phyloP scores from a whole-genome alignment of 1,140 invertebrate genomes.

The Drosophila arizonae region DNA sequence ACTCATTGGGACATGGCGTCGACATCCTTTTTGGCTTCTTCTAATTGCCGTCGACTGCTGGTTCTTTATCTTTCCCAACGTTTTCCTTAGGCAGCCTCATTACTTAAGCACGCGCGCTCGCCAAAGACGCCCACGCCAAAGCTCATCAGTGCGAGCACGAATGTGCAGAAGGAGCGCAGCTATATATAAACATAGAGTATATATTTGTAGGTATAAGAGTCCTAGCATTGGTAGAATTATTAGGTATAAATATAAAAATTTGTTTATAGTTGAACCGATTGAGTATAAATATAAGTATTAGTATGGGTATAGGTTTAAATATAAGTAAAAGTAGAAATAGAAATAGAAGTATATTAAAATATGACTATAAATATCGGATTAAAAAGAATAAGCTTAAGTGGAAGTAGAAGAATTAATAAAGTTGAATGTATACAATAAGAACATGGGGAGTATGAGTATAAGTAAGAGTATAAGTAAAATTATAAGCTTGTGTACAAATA shows the following conservation, averaged over 20 bases:
- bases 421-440: too few relatives aligned
- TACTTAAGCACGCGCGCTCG: slow-evolving; percentile 71
- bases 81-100: slow-evolving; percentile 51
- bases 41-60: slow-evolving; percentile 71
- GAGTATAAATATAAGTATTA: not conserved
- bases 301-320: too few relatives aligned
- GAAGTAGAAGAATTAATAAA: too few relatives aligned
- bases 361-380: too few relatives aligned
- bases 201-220: too few relatives aligned
- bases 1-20: slow-evolving; percentile 49
- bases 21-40: slow-evolving; percentile 47
- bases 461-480: too few relatives aligned
- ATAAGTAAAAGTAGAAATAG: too few relatives aligned
- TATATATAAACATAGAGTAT: not conserved
- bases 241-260: not conserved
- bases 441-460: too few relatives aligned
- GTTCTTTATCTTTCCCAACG: slow-evolving; percentile 12
- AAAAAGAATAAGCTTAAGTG: too few relatives aligned
- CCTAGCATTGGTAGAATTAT: too few relatives aligned
- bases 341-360: too few relatives aligned
- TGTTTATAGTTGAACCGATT: not conserved
- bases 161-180: not conserved
- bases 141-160: slow-evolving; percentile 32
- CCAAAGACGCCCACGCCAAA: slow-evolving; percentile 39
- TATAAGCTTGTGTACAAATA: too few relatives aligned